phyloP scores from a whole-genome alignment of 2,888 invertebrate species.

The Phortica okadai region DNA sequence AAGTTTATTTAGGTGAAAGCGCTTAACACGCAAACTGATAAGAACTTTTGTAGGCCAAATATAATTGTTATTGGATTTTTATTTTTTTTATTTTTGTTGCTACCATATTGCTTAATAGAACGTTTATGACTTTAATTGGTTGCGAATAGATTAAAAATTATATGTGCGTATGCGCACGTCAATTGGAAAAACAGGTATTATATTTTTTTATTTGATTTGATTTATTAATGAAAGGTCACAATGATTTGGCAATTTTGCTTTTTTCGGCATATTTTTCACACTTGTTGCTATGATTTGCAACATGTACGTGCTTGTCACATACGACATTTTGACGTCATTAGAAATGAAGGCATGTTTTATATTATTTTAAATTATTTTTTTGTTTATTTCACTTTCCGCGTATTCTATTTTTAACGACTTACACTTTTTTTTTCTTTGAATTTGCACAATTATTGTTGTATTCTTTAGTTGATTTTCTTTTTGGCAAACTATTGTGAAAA shows the following conservation, averaged over 20 bases:
- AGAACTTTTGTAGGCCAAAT: not conserved
- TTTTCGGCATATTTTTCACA: not conserved
- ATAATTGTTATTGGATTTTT: not conserved
- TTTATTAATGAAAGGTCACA: conserved; percentile 7
- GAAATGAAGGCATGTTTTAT: not conserved
- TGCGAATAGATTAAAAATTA: not conserved
- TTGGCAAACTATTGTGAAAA: not conserved
- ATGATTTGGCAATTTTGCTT: not conserved
- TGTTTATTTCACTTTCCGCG: not conserved
- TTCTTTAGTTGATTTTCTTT: not conserved
- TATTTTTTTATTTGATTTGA: not conserved
- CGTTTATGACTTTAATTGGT: not conserved
- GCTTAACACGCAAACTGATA: not conserved
- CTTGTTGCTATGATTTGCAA: conserved; percentile 6
- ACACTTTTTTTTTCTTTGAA: conserved; percentile 2
- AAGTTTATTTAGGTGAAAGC: conserved; percentile 12
- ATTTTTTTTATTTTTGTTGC: not conserved
- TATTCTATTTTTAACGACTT: conserved; percentile 10
- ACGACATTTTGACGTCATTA: not conserved
- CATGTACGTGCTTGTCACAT: not conserved
- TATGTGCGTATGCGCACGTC: not conserved
- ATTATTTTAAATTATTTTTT: not conserved
- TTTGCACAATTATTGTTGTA: not conserved
- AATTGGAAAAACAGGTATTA: not conserved
- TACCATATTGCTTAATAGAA: not conserved